Conservation (phyloP, 2,113 vertebrate species). For the Lathamus discolor region DNA sequence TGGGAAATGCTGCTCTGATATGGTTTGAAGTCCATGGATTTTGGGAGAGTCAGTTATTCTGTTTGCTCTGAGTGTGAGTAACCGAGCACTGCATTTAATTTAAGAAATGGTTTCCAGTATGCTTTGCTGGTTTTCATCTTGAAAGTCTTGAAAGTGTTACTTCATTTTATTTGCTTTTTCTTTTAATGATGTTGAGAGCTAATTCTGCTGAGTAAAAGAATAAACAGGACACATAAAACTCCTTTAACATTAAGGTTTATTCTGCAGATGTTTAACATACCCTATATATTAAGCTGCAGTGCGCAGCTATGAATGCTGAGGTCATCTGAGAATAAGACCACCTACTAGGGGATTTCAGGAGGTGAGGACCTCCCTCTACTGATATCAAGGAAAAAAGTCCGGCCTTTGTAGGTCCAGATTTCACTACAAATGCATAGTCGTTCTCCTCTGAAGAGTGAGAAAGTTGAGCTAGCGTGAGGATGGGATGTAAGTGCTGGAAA, state of each 20-base stretch:
- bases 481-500: conserved; percentile 37
- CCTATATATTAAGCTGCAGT: not conserved
- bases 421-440: not conserved
- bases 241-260: not conserved
- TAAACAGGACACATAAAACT: not conserved
- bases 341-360: not conserved
- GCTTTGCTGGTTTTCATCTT: not conserved
- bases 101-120: not conserved
- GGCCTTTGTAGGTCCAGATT: not conserved
- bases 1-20: not conserved
- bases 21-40: not conserved
- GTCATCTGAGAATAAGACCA: not conserved
- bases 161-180: not conserved
- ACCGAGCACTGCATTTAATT: not conserved
- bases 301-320: not conserved
- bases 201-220: not conserved
- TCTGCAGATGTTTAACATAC: not conserved
- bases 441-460: not conserved
- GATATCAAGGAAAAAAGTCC: not conserved
- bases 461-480: not conserved
- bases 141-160: not conserved
- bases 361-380: not conserved
- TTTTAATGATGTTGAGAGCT: not conserved
- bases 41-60: not conserved
- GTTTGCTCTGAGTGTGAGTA: not conserved